Conservation (phyloP, 2,888 invertebrate species). For the Lissocephala sabroskyi region DNA sequence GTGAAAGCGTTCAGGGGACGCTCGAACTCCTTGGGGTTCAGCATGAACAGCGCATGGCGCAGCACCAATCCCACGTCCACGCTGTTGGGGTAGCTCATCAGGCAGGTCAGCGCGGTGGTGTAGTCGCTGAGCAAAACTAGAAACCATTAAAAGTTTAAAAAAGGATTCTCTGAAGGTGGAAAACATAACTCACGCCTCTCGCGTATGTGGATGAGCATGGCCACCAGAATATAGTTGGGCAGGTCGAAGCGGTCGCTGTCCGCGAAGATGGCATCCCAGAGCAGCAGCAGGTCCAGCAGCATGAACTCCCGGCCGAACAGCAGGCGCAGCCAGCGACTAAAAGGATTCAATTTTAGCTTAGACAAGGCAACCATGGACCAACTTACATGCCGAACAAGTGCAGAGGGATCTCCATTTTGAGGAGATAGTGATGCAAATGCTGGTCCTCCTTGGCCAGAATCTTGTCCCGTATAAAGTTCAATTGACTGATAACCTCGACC, state of each 20-base stretch:
- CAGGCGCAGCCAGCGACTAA: conserved; percentile 86
- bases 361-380: neutral
- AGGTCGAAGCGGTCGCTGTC: conserved; percentile 76
- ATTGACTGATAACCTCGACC: conserved; percentile 77
- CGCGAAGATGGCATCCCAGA: conserved; percentile 90
- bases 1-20: conserved; percentile 68
- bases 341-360: conserved; percentile 20
- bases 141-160: conserved; percentile 14
- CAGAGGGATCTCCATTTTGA: conserved; percentile 83
- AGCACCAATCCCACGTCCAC: conserved; percentile 78
- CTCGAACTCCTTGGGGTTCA: conserved; percentile 71
- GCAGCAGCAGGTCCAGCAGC: conserved; percentile 81
- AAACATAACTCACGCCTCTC: conserved; percentile 76
- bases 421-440: conserved; percentile 78
- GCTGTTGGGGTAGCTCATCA: conserved; percentile 80
- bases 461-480: conserved; percentile 77
- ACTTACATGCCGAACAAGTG: conserved; percentile 90
- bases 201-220: conserved; percentile 83
- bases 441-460: conserved; percentile 78
- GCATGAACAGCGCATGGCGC: conserved; percentile 76
- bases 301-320: conserved; percentile 89
- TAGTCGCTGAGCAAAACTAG: conserved; percentile 78
- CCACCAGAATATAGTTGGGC: conserved; percentile 81
- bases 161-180: too few relatives aligned
- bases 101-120: conserved; percentile 76